These are phyloP conservation scores for Halichondria panicea DNA, from an alignment of 37 sponge, comb jelly and placozoan species.

Conservation along the genomic window DNA sequence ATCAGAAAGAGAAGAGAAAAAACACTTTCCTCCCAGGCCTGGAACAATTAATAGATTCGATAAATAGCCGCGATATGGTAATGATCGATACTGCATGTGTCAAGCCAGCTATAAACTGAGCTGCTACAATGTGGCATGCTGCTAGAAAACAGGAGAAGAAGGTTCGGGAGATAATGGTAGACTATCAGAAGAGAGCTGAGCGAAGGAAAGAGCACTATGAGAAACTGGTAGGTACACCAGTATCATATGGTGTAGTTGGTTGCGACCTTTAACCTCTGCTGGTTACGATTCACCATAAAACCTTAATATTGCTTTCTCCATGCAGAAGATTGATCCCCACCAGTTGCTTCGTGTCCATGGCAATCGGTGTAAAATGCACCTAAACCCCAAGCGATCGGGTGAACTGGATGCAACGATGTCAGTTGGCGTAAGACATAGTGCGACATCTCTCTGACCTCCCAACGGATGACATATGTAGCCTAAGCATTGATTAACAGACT, in stretches of 20 bases:
- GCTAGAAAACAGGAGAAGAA: constrained; percentile 94
- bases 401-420: constrained; percentile 25
- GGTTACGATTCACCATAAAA: background rate
- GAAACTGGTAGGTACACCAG: constrained; percentile 50
- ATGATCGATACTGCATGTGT: too few species aligned
- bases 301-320: background rate
- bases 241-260: too few species aligned
- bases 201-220: constrained; percentile 86
- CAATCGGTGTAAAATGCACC: constrained; percentile 57
- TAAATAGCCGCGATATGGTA: too few species aligned
- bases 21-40: too few species aligned
- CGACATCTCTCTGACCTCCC: too few species aligned
- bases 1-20: too few species aligned
- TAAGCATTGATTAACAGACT: too few species aligned
- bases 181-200: constrained; percentile 92
- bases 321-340: constrained; percentile 69
- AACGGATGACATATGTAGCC: too few species aligned
- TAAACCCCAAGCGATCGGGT: constrained; percentile 46
- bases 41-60: too few species aligned
- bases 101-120: too few species aligned
- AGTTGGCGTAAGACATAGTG: constrained; percentile 24
- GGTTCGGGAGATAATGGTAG: constrained; percentile 84
- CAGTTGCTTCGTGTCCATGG: constrained; percentile 75
- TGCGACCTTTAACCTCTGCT: too few species aligned
- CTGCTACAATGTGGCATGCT: constrained; percentile 92